Percentiles rank a stretch among this genome's conserved stretches.
These are phyloP conservation scores for Cantharis rustica DNA, from an alignment of 2,888 invertebrate genomes.

Conservation along the genomic window DNA sequence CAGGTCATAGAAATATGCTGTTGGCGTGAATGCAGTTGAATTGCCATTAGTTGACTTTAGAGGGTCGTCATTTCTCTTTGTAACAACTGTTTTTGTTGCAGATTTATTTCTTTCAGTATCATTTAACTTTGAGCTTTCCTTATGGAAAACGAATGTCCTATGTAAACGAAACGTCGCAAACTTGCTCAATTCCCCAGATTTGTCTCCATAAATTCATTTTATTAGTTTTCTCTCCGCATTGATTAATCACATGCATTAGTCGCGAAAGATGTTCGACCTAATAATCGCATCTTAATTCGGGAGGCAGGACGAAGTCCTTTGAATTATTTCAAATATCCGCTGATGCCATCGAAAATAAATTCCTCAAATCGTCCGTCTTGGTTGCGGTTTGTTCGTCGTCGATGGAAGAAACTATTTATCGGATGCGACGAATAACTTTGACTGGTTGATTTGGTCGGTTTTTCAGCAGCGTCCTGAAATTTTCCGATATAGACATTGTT, in stretches of 20 bases:
- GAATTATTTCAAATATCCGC: constrained; percentile 1
- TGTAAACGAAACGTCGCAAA: neutral
- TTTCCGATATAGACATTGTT: constrained; percentile 1
- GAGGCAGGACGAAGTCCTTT: neutral
- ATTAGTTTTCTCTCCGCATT: neutral
- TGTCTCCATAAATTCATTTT: neutral
- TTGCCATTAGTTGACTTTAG: constrained; percentile 15
- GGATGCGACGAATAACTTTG: neutral
- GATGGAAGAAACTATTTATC: neutral
- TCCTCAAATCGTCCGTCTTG: neutral
- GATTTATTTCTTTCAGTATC: constrained; percentile 4
- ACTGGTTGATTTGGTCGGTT: neutral
- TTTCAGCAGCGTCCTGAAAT: neutral
- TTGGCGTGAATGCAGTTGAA: constrained; percentile 21
- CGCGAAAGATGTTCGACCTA: neutral
- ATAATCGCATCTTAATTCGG: neutral
- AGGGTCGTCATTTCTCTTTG: constrained; percentile 17
- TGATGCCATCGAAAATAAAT: neutral
- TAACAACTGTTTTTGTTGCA: constrained; percentile 11
- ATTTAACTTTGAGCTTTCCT: constrained; percentile 3
- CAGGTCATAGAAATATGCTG: constrained; percentile 34
- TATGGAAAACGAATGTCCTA: neutral
- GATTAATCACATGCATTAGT: neutral
- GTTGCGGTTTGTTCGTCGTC: neutral
- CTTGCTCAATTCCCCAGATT: neutral